Conservation (phyloP, 2,797 vertebrate genomes). For the Coluber constrictor region DNA sequence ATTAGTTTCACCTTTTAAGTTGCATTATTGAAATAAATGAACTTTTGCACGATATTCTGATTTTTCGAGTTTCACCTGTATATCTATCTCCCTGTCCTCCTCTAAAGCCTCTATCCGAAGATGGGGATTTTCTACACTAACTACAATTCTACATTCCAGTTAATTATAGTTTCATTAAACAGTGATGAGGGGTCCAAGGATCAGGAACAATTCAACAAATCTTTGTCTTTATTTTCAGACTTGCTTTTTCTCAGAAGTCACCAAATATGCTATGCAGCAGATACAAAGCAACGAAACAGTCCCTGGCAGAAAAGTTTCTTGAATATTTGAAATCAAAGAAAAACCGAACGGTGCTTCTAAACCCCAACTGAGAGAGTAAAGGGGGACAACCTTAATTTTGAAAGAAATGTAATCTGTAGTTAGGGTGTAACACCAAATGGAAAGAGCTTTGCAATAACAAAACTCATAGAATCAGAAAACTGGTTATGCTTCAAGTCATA, state of each 20-base stretch:
- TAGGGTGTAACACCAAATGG: background rate
- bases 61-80: too few species aligned
- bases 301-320: background rate
- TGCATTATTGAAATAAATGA: too few species aligned
- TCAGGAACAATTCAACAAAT: background rate
- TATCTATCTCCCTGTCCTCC: too few species aligned
- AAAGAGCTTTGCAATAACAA: background rate
- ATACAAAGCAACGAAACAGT: background rate
- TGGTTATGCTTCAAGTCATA: background rate
- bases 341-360: background rate
- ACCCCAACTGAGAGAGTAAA: background rate
- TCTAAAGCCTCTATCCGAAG: too few species aligned
- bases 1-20: too few species aligned
- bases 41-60: too few species aligned
- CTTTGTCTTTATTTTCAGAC: background rate
- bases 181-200: background rate
- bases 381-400: background rate
- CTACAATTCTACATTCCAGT: constrained; percentile 1
- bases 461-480: background rate
- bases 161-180: constrained; percentile 21
- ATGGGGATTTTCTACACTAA: background rate
- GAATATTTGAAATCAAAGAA: background rate
- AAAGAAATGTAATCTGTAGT: background rate
- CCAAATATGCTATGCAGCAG: background rate
- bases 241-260: background rate